A percentile compares a stretch with the other conserved stretches of the same genome.
phyloP scores from a whole-genome alignment of 1,140 invertebrate genomes.

The Drosophila pectinifera region DNA sequence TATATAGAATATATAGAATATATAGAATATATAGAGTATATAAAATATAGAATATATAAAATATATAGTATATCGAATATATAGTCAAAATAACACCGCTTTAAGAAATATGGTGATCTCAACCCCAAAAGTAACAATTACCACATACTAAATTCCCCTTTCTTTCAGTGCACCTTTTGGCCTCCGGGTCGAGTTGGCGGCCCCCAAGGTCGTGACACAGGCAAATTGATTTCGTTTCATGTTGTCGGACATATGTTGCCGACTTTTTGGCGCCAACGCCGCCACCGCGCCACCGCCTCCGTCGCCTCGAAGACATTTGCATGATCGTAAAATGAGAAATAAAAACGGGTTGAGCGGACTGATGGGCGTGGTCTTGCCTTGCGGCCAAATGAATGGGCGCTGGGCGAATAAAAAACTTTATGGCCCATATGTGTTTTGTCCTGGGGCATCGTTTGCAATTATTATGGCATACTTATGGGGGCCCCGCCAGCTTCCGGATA shows the following conservation, averaged over 20 bases:
- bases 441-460: slow-evolving; percentile 68
- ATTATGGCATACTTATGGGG: slow-evolving; percentile 69
- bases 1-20: too few species aligned
- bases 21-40: too few species aligned
- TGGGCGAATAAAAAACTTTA: slow-evolving; percentile 68
- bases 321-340: slow-evolving; percentile 78
- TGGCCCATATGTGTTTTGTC: slow-evolving; percentile 56
- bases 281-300: background rate
- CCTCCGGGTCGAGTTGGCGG: slow-evolving; percentile 16
- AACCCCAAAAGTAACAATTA: background rate
- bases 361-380: slow-evolving; percentile 25
- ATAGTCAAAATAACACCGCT: background rate
- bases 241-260: slow-evolving; percentile 59
- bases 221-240: slow-evolving; percentile 74
- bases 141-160: too few species aligned
- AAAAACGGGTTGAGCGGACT: slow-evolving; percentile 49
- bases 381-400: slow-evolving; percentile 61
- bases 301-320: slow-evolving; percentile 49
- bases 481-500: background rate
- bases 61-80: too few species aligned
- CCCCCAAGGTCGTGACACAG: slow-evolving; percentile 59
- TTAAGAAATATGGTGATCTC: background rate
- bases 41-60: too few species aligned
- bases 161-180: slow-evolving; percentile 5
- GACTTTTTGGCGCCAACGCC: slow-evolving; percentile 60